phyloP scores from a whole-genome alignment of 2,888 invertebrate genomes.

The Phyllotreta striolata region DNA sequence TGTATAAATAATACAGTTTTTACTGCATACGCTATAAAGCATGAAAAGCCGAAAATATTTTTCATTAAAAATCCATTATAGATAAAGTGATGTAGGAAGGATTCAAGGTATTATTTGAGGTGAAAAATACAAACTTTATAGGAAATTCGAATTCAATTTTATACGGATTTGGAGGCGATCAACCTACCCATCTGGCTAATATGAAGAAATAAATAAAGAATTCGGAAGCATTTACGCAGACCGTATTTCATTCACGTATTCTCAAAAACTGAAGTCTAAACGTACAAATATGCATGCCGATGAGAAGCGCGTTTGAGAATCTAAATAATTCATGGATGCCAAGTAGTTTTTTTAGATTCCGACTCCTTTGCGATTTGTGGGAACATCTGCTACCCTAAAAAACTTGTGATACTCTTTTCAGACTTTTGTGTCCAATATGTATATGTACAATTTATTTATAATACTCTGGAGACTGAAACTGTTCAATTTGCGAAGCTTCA shows the following conservation, averaged over 20 bases:
- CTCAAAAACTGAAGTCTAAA: constrained; percentile 15
- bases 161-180: not conserved
- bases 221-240: constrained; percentile 17
- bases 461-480: constrained; percentile 33
- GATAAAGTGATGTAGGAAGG: too few species aligned
- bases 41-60: too few species aligned
- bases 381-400: constrained; percentile 20
- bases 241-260: constrained; percentile 18
- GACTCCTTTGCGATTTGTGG: constrained; percentile 16
- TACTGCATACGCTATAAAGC: too few species aligned
- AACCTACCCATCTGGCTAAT: constrained; percentile 9
- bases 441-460: constrained; percentile 42
- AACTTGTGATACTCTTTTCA: constrained; percentile 25
- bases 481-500: constrained; percentile 17
- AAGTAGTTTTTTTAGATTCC: constrained; percentile 24
- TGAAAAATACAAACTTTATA: too few species aligned
- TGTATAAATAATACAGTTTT: too few species aligned
- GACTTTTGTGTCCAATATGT: constrained; percentile 38
- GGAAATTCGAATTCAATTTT: too few species aligned
- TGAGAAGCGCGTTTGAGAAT: constrained; percentile 17
- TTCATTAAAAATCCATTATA: too few species aligned
- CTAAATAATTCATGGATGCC: constrained; percentile 22
- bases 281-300: constrained; percentile 19
- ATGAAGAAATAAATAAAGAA: constrained; percentile 15
- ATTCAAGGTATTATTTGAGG: too few species aligned